A percentile compares a stretch with the other conserved stretches of the same genome.
Evolutionary conservation across 2,113 vertebrate species (phyloP).

Genomic region (Rana temporaria): DNA sequence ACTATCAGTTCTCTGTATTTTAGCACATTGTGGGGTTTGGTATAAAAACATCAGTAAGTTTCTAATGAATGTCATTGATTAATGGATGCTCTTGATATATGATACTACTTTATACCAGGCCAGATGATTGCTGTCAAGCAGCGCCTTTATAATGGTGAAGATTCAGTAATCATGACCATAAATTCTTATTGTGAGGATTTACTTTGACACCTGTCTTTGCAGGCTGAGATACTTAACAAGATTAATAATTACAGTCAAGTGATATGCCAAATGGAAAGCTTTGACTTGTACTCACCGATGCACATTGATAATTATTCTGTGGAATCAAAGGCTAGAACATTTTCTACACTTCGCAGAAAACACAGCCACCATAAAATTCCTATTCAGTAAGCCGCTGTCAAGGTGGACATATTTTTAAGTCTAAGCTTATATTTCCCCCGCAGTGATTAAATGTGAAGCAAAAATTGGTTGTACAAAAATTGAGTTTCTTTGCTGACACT

Average conservation of each 20-base stretch:
- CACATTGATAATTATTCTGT: conserved; percentile 53
- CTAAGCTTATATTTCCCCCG: not conserved
- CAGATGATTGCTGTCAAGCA: conserved; percentile 10
- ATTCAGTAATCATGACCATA: not conserved
- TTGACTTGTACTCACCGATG: conserved; percentile 43
- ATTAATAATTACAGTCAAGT: conserved; percentile 50
- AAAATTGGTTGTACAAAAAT: conserved; percentile 27
- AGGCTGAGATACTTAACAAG: conserved; percentile 28
- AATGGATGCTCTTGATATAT: not conserved
- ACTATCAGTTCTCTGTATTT: too few species aligned
- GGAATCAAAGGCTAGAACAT: conserved; percentile 54
- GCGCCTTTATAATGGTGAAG: conserved; percentile 15
- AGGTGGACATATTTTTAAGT: conserved; percentile 30
- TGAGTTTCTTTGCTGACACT: conserved; percentile 20
- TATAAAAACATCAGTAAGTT: not conserved
- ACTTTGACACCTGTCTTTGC: conserved; percentile 34
- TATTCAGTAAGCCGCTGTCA: conserved; percentile 43
- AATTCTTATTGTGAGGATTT: conserved; percentile 35
- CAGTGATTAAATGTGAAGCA: conserved; percentile 38
- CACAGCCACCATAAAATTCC: conserved; percentile 34
- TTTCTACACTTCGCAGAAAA: conserved; percentile 42
- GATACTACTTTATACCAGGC: not conserved
- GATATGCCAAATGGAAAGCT: conserved; percentile 46
- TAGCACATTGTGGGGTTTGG: too few species aligned
- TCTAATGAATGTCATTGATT: not conserved